Evolutionary conservation across 1,140 invertebrate genomes (phyloP).

Genomic region (Scylla paramamosain): DNA sequence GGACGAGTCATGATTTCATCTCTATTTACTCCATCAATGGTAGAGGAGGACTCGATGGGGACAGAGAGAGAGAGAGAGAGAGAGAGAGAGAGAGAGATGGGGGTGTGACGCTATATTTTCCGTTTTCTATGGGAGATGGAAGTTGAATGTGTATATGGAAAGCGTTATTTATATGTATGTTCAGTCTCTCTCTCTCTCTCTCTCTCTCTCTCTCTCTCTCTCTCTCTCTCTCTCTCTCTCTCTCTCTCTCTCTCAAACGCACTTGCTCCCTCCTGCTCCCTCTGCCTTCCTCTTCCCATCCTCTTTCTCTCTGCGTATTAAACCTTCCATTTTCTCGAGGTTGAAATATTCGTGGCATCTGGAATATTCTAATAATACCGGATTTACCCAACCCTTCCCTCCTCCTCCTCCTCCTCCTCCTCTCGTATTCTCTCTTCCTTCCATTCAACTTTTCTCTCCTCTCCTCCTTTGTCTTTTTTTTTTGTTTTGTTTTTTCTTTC

Average conservation of each 20-base stretch:
- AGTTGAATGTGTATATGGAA: not conserved
- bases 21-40: not conserved
- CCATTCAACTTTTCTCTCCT: not conserved
- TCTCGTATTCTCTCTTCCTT: not conserved
- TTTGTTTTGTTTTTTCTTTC: not conserved
- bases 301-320: slow-evolving; percentile 14
- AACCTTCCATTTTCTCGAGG: slow-evolving; percentile 1
- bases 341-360: slow-evolving; percentile 23
- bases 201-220: slow-evolving; percentile 23
- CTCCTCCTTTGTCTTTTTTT: not conserved
- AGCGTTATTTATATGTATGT: not conserved
- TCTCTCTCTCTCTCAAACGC: not conserved
- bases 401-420: not conserved
- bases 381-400: not conserved
- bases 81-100: too few relatives aligned
- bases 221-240: slow-evolving; percentile 24
- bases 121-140: too few relatives aligned
- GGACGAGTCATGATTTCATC: not conserved
- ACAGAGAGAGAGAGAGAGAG: too few relatives aligned
- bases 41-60: not conserved
- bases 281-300: not conserved
- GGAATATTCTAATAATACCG: slow-evolving; percentile 15
- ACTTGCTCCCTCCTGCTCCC: not conserved
- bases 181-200: not conserved
- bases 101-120: too few relatives aligned